Evolutionary conservation across 2,888 invertebrate genomes (phyloP).

Genomic region (Slavum lentiscoides): DNA sequence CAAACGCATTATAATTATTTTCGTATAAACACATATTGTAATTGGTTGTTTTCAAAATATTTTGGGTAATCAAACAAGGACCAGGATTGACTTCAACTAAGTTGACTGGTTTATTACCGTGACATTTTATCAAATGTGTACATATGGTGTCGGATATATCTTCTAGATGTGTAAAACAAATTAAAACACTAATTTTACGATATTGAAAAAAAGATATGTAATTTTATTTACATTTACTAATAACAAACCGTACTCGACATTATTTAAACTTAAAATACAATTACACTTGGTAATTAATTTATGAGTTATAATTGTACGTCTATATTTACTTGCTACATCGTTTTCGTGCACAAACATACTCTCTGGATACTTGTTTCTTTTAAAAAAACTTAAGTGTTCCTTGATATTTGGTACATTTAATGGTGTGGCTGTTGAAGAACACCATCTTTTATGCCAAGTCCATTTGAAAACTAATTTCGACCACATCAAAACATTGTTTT

Average conservation of each 20-base stretch:
- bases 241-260: not conserved
- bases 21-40: conserved; percentile 30
- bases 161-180: conserved; percentile 14
- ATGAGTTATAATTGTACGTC: not conserved
- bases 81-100: conserved; percentile 47
- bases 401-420: not conserved
- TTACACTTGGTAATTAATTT: not conserved
- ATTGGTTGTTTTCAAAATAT: conserved; percentile 37
- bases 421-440: not conserved
- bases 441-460: conserved; percentile 7
- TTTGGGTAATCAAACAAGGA: conserved; percentile 28
- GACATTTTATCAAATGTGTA: conserved; percentile 5
- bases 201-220: not conserved
- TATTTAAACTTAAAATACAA: not conserved
- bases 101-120: conserved; percentile 6
- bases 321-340: conserved; percentile 38
- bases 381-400: not conserved
- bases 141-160: conserved; percentile 19
- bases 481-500: not conserved
- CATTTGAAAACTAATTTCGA: conserved; percentile 23
- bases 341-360: conserved; percentile 31
- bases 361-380: conserved; percentile 32
- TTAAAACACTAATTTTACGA: not conserved
- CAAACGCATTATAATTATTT: conserved; percentile 20
- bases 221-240: too few relatives aligned